A percentile compares a stretch with the other conserved stretches of the same genome.
phyloP scores from a whole-genome alignment of 2,888 invertebrate genomes.

The Harpagoxenus sublaevis region DNA sequence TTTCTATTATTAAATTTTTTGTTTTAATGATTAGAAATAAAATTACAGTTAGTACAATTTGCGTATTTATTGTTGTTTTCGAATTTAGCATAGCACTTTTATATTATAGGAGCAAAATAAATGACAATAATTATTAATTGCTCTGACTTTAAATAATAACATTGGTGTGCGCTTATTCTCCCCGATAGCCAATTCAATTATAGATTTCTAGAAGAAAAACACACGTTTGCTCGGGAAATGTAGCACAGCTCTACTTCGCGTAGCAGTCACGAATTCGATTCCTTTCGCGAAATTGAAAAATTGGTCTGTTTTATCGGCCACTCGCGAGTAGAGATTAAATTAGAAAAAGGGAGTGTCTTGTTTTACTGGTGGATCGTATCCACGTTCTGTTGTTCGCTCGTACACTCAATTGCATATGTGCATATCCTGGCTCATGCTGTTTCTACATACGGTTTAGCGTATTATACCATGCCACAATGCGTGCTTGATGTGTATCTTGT shows the following conservation, averaged over 20 bases:
- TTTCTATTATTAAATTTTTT: background rate
- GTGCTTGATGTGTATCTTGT: background rate
- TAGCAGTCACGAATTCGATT: conserved; percentile 55
- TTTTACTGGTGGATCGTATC: conserved; percentile 57
- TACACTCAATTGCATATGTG: conserved; percentile 65
- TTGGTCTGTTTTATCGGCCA: conserved; percentile 30
- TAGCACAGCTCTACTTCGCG: conserved; percentile 33
- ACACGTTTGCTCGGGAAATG: conserved; percentile 24
- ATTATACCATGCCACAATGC: background rate
- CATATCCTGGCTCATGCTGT: conserved; percentile 55
- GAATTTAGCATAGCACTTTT: background rate
- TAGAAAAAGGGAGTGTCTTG: conserved; percentile 56
- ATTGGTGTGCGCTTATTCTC: background rate
- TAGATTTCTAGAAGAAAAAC: conserved; percentile 40
- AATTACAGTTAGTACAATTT: background rate
- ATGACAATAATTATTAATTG: conserved; percentile 3
- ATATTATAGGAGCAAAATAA: background rate
- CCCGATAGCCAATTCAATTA: conserved; percentile 1
- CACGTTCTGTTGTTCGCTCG: conserved; percentile 39
- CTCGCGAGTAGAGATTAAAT: conserved; percentile 58
- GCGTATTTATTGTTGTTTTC: background rate
- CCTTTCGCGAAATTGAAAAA: conserved; percentile 58
- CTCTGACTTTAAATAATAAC: background rate
- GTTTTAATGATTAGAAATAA: background rate
- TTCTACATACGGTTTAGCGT: conserved; percentile 41